Conservation (phyloP, 2,113 vertebrate species). For the Andinoacara biseriatus region DNA sequence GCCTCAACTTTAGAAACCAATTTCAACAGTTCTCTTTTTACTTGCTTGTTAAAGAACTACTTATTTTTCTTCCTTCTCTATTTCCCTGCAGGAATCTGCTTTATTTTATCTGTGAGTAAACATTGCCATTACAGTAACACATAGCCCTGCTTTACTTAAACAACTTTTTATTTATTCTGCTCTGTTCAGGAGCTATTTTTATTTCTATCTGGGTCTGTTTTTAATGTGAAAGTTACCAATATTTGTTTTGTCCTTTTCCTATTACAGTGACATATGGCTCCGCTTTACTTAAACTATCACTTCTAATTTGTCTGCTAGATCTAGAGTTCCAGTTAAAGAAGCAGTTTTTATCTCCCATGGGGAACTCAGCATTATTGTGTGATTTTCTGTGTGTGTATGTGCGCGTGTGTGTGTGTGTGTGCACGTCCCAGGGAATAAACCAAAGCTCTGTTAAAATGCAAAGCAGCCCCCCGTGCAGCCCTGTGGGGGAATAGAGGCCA, state of each 20-base stretch:
- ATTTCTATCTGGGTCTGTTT: constrained; percentile 44
- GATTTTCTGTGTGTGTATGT: constrained; percentile 20
- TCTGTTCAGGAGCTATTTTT: constrained; percentile 23
- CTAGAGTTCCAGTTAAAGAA: constrained; percentile 61
- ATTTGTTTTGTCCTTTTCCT: constrained; percentile 66
- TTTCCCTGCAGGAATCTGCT: constrained; percentile 25
- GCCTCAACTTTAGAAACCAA: background rate
- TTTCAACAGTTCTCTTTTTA: constrained; percentile 21
- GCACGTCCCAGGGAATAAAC: constrained; percentile 62
- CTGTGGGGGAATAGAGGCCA: constrained; percentile 66
- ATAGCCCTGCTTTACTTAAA: constrained; percentile 48
- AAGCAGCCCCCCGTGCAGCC: constrained; percentile 60
- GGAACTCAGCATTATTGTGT: constrained; percentile 27
- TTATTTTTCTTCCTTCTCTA: constrained; percentile 22
- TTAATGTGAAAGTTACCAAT: constrained; percentile 44
- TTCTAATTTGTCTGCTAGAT: constrained; percentile 72
- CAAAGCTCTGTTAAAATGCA: constrained; percentile 78
- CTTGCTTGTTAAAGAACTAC: constrained; percentile 32
- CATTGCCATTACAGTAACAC: constrained; percentile 53
- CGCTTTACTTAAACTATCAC: constrained; percentile 50
- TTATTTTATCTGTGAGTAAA: constrained; percentile 48
- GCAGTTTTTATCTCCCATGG: constrained; percentile 60
- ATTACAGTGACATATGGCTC: constrained; percentile 65
- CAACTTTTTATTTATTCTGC: constrained; percentile 51
- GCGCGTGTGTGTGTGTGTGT: background rate